These are phyloP conservation scores for Caradrina kadenii DNA, from an alignment of 2,888 invertebrate genomes.

Conservation along the genomic window DNA sequence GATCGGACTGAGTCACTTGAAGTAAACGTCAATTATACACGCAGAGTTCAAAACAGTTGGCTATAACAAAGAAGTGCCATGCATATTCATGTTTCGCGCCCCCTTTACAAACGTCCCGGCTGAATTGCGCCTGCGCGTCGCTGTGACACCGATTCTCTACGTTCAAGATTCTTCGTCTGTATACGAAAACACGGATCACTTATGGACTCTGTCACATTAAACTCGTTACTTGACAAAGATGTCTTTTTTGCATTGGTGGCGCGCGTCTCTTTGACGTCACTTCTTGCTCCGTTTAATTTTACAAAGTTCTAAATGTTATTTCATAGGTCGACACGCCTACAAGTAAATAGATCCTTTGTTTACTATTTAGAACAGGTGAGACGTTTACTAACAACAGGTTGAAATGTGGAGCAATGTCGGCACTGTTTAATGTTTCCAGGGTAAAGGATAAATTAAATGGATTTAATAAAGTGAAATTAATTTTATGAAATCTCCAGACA, in stretches of 20 bases:
- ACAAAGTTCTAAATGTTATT: conserved; percentile 30
- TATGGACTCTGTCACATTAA: conserved; percentile 36
- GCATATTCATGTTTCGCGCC: conserved; percentile 85
- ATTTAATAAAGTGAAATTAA: conserved; percentile 3
- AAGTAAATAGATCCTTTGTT: conserved; percentile 53
- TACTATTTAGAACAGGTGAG: conserved; percentile 46
- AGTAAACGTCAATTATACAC: conserved; percentile 70
- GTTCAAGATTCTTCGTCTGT: conserved; percentile 74
- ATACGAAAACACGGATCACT: conserved; percentile 19
- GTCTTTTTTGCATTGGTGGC: conserved; percentile 6
- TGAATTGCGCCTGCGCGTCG: conserved; percentile 57
- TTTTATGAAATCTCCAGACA: background rate
- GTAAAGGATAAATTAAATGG: conserved; percentile 16
- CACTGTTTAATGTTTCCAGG: conserved; percentile 18
- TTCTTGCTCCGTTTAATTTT: background rate
- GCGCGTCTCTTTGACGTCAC: background rate
- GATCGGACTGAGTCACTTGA: conserved; percentile 57
- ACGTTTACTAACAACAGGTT: conserved; percentile 31
- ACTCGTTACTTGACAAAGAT: conserved; percentile 9
- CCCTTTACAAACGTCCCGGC: conserved; percentile 69
- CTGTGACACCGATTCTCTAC: conserved; percentile 76
- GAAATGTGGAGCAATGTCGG: conserved; percentile 55
- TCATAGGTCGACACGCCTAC: conserved; percentile 32
- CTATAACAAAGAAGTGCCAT: conserved; percentile 80
- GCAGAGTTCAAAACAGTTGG: conserved; percentile 77